These are phyloP conservation scores for Crenichthys baileyi DNA, from an alignment of 2,797 vertebrate genomes.

Conservation along the genomic window DNA sequence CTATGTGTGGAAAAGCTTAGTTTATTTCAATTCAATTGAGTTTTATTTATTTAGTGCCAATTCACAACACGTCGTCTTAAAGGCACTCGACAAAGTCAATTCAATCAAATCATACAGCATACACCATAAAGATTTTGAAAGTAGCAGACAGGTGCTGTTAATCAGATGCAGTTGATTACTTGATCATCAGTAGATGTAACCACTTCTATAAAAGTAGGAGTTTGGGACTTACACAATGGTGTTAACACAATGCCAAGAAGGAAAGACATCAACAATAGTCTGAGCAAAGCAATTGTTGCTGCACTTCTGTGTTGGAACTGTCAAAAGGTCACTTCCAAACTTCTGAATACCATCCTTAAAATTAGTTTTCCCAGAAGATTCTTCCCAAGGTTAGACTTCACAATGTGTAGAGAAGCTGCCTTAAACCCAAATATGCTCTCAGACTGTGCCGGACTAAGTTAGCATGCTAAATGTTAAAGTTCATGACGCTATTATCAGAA, in stretches of 20 bases:
- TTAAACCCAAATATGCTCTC: background rate
- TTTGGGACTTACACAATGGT: background rate
- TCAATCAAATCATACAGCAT: too few species aligned
- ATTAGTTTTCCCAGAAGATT: background rate
- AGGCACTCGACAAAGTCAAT: too few species aligned
- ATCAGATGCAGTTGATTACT: background rate
- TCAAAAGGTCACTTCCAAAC: background rate
- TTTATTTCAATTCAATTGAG: too few species aligned
- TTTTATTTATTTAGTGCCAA: too few species aligned
- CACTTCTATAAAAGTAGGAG: background rate
- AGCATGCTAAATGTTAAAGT: background rate
- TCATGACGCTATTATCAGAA: background rate
- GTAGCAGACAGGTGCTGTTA: background rate
- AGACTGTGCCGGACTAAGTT: background rate
- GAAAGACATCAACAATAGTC: background rate
- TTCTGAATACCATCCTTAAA: background rate
- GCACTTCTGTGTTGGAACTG: background rate
- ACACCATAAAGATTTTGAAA: background rate
- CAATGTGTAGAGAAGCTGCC: background rate
- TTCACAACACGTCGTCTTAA: too few species aligned
- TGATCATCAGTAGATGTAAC: background rate
- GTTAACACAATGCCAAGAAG: background rate
- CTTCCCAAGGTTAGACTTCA: background rate
- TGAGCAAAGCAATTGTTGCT: background rate
- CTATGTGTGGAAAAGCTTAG: background rate